A percentile compares a stretch with the other conserved stretches of the same genome.
These are phyloP conservation scores for Noctilio leporinus DNA, from an alignment of 2,113 vertebrate genomes.

Conservation along the genomic window DNA sequence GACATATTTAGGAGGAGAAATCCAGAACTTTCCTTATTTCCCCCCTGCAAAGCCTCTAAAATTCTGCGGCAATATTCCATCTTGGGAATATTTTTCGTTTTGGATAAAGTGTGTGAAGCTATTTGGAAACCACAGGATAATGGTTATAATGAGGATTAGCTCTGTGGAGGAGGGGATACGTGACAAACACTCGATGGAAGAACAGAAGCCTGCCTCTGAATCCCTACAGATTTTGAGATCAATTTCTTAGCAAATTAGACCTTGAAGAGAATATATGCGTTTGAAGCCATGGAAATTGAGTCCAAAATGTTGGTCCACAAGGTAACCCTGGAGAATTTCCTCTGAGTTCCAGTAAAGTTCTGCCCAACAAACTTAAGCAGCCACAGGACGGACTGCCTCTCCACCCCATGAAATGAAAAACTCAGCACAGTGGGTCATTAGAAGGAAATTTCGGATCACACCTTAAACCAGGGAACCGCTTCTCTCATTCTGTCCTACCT, in stretches of 20 bases:
- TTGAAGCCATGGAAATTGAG: neutral
- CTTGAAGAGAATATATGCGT: neutral
- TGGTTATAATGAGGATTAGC: neutral
- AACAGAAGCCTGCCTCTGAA: neutral
- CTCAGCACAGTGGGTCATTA: neutral
- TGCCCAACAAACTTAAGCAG: neutral
- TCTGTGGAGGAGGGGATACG: rapidly evolving
- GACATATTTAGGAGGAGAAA: neutral
- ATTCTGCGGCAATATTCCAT: neutral
- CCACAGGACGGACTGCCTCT: neutral
- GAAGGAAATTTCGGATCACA: neutral
- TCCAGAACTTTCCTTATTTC: neutral
- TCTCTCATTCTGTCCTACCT: neutral
- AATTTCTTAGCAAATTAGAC: neutral
- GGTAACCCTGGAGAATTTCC: neutral
- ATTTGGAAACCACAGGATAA: neutral
- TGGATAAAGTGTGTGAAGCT: neutral
- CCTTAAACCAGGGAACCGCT: neutral
- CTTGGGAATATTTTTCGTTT: neutral
- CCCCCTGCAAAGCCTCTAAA: neutral
- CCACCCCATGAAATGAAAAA: neutral
- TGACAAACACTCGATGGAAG: neutral
- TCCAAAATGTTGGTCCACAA: neutral
- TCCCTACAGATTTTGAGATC: neutral
- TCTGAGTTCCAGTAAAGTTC: neutral